phyloP scores from a whole-genome alignment of 2,888 invertebrate genomes.

The Cantharis rufa region DNA sequence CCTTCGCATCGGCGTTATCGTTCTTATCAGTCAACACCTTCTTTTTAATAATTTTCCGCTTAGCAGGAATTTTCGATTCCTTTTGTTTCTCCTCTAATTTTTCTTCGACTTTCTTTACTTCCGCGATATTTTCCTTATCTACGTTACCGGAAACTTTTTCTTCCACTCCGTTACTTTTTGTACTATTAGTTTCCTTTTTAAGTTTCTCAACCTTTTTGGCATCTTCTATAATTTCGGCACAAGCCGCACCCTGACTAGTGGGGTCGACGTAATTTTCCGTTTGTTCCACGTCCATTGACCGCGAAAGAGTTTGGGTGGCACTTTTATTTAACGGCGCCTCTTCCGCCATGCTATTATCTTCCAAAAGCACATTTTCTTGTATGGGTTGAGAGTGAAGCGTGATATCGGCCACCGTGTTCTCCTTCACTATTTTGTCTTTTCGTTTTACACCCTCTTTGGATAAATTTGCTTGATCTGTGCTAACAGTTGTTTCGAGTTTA shows the following conservation, averaged over 20 bases:
- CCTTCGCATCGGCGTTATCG: constrained; percentile 40
- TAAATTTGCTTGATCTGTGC: constrained; percentile 64
- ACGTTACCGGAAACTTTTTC: constrained; percentile 40
- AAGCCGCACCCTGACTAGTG: constrained; percentile 52
- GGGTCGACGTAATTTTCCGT: constrained; percentile 43
- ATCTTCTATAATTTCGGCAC: constrained; percentile 56
- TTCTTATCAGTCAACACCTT: constrained; percentile 52
- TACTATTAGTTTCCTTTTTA: constrained; percentile 40
- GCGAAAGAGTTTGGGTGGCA: constrained; percentile 48
- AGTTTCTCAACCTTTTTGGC: constrained; percentile 43
- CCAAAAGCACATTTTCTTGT: constrained; percentile 41
- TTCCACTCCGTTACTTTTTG: constrained; percentile 53
- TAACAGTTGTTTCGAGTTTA: constrained; percentile 76
- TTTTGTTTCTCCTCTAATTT: constrained; percentile 36
- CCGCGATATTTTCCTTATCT: constrained; percentile 45
- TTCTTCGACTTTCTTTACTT: constrained; percentile 38
- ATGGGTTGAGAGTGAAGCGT: constrained; percentile 44
- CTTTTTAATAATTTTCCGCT: constrained; percentile 50
- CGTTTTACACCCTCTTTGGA: constrained; percentile 56
- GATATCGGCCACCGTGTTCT: constrained; percentile 54
- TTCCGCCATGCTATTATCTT: constrained; percentile 46
- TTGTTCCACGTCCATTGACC: constrained; percentile 48
- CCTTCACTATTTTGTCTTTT: constrained; percentile 65
- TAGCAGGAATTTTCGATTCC: constrained; percentile 40
- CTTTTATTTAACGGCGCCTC: constrained; percentile 47